Percentiles rank a stretch among this genome's conserved stretches.
These are phyloP conservation scores for Gyrodactylus salaris DNA, from an alignment of 1,140 invertebrate species.

Conservation along the genomic window DNA sequence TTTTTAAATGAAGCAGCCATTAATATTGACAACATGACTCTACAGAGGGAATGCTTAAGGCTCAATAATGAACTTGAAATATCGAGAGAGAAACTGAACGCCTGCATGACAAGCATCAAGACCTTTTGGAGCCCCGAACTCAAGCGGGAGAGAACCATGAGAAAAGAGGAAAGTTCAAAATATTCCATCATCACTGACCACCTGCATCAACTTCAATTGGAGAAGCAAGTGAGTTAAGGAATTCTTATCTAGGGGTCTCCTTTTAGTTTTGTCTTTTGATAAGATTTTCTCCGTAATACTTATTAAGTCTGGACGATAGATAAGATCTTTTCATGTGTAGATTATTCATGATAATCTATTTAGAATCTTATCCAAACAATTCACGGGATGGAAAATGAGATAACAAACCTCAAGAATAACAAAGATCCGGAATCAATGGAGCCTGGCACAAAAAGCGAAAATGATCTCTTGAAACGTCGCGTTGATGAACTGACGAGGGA, in stretches of 20 bases:
- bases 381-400: neutral
- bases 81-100: slow-evolving; percentile 82
- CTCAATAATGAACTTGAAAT: slow-evolving; percentile 76
- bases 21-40: slow-evolving; percentile 11
- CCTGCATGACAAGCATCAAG: slow-evolving; percentile 95
- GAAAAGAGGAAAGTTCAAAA: slow-evolving; percentile 87
- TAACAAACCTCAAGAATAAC: neutral
- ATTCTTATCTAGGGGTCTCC: neutral
- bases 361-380: neutral
- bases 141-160: slow-evolving; percentile 69
- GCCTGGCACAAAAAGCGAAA: neutral
- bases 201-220: slow-evolving; percentile 64
- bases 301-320: no score
- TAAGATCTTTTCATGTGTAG: no score
- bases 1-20: neutral
- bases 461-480: neutral
- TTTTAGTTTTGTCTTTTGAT: no score
- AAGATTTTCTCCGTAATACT: no score
- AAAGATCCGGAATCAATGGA: neutral
- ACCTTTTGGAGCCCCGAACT: slow-evolving; percentile 97
- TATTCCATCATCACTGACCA: slow-evolving; percentile 83
- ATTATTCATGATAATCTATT: neutral
- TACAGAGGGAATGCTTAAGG: slow-evolving; percentile 72
- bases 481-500: neutral
- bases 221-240: slow-evolving; percentile 51